These are phyloP conservation scores for Chironomus tepperi DNA, from an alignment of 1,140 invertebrate genomes.

Conservation along the genomic window DNA sequence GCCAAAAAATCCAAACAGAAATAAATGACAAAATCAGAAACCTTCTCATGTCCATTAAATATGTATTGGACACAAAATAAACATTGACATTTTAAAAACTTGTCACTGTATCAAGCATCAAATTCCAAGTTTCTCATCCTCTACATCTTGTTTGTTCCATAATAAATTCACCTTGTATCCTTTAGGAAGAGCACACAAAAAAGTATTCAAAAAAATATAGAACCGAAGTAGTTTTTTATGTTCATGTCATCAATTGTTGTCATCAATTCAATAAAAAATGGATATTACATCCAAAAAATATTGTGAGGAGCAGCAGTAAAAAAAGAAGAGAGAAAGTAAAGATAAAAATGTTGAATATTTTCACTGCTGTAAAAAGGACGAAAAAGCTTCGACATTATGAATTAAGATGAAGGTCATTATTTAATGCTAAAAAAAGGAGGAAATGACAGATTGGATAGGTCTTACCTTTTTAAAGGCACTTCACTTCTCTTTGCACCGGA, in stretches of 20 bases:
- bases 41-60: too few relatives aligned
- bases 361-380: too few relatives aligned
- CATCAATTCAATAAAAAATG: not conserved
- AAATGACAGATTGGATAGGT: not conserved
- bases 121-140: too few relatives aligned
- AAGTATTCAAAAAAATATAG: not conserved
- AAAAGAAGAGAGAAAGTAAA: not conserved
- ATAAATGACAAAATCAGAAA: too few relatives aligned
- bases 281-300: not conserved
- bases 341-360: not conserved
- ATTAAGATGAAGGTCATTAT: too few relatives aligned
- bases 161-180: slow-evolving; percentile 7
- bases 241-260: not conserved
- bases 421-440: not conserved
- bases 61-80: too few relatives aligned
- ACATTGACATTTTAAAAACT: too few relatives aligned
- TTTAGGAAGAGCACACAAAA: not conserved
- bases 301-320: not conserved
- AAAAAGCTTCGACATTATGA: too few relatives aligned
- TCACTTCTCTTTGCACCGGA: slow-evolving; percentile 58
- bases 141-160: not conserved
- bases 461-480: slow-evolving; percentile 96
- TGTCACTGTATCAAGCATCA: too few relatives aligned
- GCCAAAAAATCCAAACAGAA: too few relatives aligned
- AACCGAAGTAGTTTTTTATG: not conserved